Evolutionary conservation across 2,888 invertebrate species (phyloP), one percentile per base, ranked within the genome.

Genomic region (Carterocephalus palaemon): DNA sequence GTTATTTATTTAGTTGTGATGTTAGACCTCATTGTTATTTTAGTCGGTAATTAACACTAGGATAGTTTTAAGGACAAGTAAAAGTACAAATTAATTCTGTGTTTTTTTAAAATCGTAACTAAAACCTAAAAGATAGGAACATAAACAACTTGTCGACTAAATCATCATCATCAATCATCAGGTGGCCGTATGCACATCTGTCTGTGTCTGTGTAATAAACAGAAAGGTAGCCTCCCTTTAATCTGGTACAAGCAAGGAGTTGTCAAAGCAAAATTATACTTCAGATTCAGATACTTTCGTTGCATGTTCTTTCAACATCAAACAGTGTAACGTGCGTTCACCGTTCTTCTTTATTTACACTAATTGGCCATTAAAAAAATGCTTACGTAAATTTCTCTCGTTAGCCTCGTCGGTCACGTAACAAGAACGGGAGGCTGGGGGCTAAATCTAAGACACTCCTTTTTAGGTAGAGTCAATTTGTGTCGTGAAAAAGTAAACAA

Each of bases 1-100:
- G 16, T 73, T 58, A 73, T 85, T 75, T 84, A 82, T 81, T 70
- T 82, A 60, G 55, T 75, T 45, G 22, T 78, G 53, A 60, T 76
- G 26, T 10, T 75, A 63, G 70, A 84, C 58, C 48, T 81, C 49
- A 72, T 83, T 60, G 62, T 70, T 52, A 62, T 79, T 2, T 55
- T 80, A 47, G 24, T 76, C 42, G 50, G 55, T 39, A 32, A 50
- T 41, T 54, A 51, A 38, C 39, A 6, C 6, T 26, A 12, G 7
- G 7, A 12, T 26, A 12, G 12, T 10, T 7, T 26, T 26, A 3
- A 26, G 6, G 0, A n/a, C 15, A 26, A n/a, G 37, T 42, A 16
- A 31, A 38, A 1, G 13, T 34, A 33, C 3, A 42, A 9, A 22
- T 32, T 32, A 17, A 4, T 38, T 2, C 6, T 7, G 10, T 4